Percentiles rank a stretch among this genome's conserved stretches.
phyloP scores from a whole-genome alignment of 2,797 vertebrate genomes.

The Sardinella longiceps region DNA sequence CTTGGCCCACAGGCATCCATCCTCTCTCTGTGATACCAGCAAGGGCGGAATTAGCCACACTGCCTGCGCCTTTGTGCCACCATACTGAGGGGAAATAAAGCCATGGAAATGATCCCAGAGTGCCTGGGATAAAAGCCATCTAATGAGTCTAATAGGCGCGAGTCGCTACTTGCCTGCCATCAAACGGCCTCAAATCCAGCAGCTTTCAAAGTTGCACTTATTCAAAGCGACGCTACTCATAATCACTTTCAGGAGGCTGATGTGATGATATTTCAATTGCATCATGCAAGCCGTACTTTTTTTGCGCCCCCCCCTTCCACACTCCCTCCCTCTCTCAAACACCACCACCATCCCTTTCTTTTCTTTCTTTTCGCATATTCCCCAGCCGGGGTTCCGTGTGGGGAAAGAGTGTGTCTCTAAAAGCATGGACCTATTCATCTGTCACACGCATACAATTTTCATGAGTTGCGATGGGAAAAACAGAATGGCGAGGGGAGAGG shows the following conservation, averaged over 20 bases:
- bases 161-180: conserved; percentile 15
- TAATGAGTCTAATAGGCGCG: conserved; percentile 10
- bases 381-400: conserved; percentile 36
- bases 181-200: conserved; percentile 26
- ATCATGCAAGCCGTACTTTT: conserved; percentile 43
- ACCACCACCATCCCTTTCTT: background rate
- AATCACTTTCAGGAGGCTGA: conserved; percentile 39
- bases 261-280: conserved; percentile 54
- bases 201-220: conserved; percentile 10
- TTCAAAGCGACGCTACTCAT: conserved; percentile 8
- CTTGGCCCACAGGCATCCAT: background rate
- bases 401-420: conserved; percentile 40
- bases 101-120: background rate
- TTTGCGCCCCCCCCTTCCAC: background rate
- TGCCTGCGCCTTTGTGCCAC: background rate
- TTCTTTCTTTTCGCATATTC: conserved; percentile 23
- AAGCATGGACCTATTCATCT: conserved; percentile 45
- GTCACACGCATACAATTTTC: conserved; percentile 48
- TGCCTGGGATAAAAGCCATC: background rate
- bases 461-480: conserved; percentile 47
- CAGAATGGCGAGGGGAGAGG: conserved; percentile 24
- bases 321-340: background rate
- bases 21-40: background rate
- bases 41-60: background rate
- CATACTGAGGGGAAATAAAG: background rate